Evolutionary conservation across 2,888 invertebrate genomes (phyloP).

Genomic region (Aspidiotus destructor): DNA sequence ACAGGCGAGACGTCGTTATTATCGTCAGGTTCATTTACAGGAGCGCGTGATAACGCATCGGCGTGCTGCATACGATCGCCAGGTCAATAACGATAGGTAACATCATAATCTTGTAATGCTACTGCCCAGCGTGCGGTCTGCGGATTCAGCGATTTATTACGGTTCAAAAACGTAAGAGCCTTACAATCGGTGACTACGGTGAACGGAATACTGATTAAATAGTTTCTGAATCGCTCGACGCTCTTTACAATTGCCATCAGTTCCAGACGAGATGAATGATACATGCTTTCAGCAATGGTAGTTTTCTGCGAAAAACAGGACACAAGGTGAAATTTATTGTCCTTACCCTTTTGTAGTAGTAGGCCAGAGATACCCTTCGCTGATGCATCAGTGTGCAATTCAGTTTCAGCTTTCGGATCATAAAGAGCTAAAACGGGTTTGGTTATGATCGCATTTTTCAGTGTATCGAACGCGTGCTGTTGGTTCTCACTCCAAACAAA

Average conservation of each 20-base stretch:
- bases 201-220: constrained; percentile 36
- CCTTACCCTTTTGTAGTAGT: constrained; percentile 35
- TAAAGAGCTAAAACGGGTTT: constrained; percentile 39
- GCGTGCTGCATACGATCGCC: constrained; percentile 19
- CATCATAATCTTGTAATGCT: constrained; percentile 10
- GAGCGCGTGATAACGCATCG: constrained; percentile 21
- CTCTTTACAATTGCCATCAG: constrained; percentile 36
- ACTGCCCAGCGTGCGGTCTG: constrained; percentile 33
- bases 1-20: too few relatives aligned
- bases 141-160: too few relatives aligned
- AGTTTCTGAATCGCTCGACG: constrained; percentile 31
- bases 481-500: too few relatives aligned
- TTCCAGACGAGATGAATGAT: constrained; percentile 39
- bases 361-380: constrained; percentile 36
- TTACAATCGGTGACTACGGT: constrained; percentile 37
- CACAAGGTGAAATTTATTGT: constrained; percentile 35
- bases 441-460: too few relatives aligned
- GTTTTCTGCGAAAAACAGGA: constrained; percentile 37
- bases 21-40: neutral
- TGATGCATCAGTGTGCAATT: constrained; percentile 35
- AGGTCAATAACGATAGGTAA: neutral
- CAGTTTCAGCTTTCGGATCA: constrained; percentile 35
- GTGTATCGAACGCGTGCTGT: too few relatives aligned
- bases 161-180: constrained; percentile 36
- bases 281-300: constrained; percentile 29